Percentiles rank a stretch among this genome's conserved stretches.
These are phyloP conservation scores for Haliclona indistincta DNA, from an alignment of 37 sponge, comb jelly and placozoan species.

Conservation along the genomic window DNA sequence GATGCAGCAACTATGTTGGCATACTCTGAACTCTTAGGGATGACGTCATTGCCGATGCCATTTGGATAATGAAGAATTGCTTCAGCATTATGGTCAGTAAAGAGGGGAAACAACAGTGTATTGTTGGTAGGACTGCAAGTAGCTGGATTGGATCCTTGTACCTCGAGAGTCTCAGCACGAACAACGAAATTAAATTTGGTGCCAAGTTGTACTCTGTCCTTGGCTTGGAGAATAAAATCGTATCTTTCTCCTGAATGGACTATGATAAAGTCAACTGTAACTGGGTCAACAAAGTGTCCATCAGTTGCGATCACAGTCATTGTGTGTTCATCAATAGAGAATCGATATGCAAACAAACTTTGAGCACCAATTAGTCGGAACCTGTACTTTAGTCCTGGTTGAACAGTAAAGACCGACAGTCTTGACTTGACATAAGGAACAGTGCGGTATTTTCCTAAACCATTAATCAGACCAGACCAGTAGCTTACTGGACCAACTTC, in stretches of 20 bases:
- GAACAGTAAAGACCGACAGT: constrained; percentile 29
- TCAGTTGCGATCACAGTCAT: constrained; percentile 70
- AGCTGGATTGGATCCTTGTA: too few species aligned
- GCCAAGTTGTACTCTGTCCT: not conserved
- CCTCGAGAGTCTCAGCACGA: constrained; percentile 72
- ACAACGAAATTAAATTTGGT: constrained; percentile 45
- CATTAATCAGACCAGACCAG: constrained; percentile 84
- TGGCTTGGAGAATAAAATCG: constrained; percentile 64
- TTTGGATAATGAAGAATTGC: constrained; percentile 67
- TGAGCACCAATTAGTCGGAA: constrained; percentile 87
- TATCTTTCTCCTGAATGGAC: constrained; percentile 85
- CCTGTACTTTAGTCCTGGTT: constrained; percentile 27
- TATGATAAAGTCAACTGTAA: constrained; percentile 68
- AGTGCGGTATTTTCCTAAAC: constrained; percentile 47
- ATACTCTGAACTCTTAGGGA: constrained; percentile 13
- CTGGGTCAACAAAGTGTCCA: constrained; percentile 50
- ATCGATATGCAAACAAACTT: constrained; percentile 60
- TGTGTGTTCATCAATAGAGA: constrained; percentile 66
- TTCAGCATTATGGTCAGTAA: constrained; percentile 41
- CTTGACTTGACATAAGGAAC: not conserved
- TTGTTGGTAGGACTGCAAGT: too few species aligned
- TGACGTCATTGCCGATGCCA: not conserved
- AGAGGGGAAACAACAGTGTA: too few species aligned
- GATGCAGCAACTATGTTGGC: constrained; percentile 6
- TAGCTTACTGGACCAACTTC: constrained; percentile 69